Conservation (phyloP, 2,888 invertebrate genomes). For the Nasonovia ribisnigri region DNA sequence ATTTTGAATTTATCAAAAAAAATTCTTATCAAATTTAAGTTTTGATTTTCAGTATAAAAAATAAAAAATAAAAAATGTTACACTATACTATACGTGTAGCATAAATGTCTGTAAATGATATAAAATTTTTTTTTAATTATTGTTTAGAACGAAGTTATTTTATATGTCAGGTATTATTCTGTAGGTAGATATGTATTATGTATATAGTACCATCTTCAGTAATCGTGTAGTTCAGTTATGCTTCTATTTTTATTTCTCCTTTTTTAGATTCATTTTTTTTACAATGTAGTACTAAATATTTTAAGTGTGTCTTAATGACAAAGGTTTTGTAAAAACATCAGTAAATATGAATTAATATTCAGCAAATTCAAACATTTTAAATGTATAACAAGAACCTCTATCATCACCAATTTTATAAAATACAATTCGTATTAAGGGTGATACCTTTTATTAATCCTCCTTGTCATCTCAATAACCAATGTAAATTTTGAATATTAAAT, state of each 20-base stretch:
- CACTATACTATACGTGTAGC: no score
- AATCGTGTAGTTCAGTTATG: not conserved
- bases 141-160: no score
- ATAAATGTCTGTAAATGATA: no score
- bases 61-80: no score
- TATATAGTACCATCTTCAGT: not conserved
- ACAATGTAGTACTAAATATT: not conserved
- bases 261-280: not conserved
- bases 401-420: not conserved
- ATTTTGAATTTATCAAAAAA: no score
- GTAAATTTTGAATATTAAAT: constrained; percentile 53
- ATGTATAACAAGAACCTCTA: not conserved
- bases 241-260: not conserved
- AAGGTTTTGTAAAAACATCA: not conserved
- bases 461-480: constrained; percentile 47
- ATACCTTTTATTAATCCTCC: not conserved
- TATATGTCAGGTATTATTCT: no score
- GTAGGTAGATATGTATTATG: no score
- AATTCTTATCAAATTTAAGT: no score
- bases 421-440: not conserved
- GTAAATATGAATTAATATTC: not conserved
- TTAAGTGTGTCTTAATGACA: not conserved
- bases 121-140: no score
- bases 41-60: no score
- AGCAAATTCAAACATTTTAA: not conserved